Evolutionary conservation across 2,797 vertebrate species (phyloP), one percentile per base, ranked within the genome.

Genomic region (Falco peregrinus): DNA sequence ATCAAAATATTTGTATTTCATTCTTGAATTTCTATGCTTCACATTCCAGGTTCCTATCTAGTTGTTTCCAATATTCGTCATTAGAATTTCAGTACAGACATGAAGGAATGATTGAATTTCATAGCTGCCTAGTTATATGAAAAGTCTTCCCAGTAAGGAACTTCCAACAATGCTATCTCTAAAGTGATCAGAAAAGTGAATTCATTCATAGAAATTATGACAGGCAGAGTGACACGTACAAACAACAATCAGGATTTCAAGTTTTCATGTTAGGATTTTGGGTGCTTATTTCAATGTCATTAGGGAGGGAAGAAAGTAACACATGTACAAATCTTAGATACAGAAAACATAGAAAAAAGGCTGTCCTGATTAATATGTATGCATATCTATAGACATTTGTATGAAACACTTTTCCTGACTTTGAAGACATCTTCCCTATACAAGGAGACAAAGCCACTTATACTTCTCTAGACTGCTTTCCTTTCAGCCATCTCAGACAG

Each of bases 311-410:
- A 70, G 21, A 60, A 74, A 74, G 22, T 82, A 74, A 82, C 51
- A 43, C 7, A 63, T 2, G 8, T 19, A 64, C 12, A 82, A 53
- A 84, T 43, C 14, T 56, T 69, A 56, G 0, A 21, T 20, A 47
- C 18, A 45, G 17, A 45, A 45, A 45, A 45, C 18, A 45, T 8
- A 45, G 24, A 63, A 14, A 24, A 43, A 81, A 61, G 12, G 9
- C 28, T 68, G 29, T 41, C 19, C 45, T 68, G 31, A 61, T 77
- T 19, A 47, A 31, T 28, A 31, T 10, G 3, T 21, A 28, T 63
- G 16, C 29, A n/a, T 54, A 54, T 31, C 15, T n/a, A 24, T 9
- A 87, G 21, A 57, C 0, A 1, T 0, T 0, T 0, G 8, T 61
- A 75, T 41, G 41, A 87, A 80, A 77, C 8, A 39, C 28, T 70